Evolutionary conservation across 2,113 vertebrate genomes (phyloP).

Genomic region (Onychostoma macrolepis): DNA sequence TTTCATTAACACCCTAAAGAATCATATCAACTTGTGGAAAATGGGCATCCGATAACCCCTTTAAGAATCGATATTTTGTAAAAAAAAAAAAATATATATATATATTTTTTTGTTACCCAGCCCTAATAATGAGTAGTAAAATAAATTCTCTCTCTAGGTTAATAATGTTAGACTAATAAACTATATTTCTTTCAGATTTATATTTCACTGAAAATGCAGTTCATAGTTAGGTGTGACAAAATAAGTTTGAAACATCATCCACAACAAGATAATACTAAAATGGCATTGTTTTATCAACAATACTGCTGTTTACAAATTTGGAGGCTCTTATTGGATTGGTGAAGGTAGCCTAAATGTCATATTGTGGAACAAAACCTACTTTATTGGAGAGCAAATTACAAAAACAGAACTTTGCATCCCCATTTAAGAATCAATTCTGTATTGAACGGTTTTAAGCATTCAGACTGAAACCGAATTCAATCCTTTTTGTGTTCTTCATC

Average conservation of each 20-base stretch:
- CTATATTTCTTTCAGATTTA: background rate
- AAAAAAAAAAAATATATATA: no score
- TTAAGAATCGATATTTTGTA: no score
- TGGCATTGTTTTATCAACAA: background rate
- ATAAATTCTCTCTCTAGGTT: background rate
- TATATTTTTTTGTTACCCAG: no score
- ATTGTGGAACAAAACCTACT: no score
- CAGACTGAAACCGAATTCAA: constrained; percentile 9
- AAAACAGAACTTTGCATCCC: background rate
- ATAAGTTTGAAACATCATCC: background rate
- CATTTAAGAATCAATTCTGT: background rate
- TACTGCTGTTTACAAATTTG: background rate
- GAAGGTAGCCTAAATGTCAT: no score
- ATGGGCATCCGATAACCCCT: no score
- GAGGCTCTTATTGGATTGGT: background rate
- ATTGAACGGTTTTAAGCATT: background rate
- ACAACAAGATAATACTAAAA: background rate
- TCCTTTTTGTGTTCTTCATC: constrained; percentile 16
- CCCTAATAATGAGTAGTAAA: background rate
- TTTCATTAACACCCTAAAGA: no score
- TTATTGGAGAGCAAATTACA: background rate
- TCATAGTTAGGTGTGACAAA: background rate
- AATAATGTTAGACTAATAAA: no score
- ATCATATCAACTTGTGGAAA: no score
- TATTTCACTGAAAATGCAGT: no score